Evolutionary conservation across 2,888 invertebrate species (phyloP), one percentile per base, ranked within the genome.

Genomic region (Tribolium freemani): DNA sequence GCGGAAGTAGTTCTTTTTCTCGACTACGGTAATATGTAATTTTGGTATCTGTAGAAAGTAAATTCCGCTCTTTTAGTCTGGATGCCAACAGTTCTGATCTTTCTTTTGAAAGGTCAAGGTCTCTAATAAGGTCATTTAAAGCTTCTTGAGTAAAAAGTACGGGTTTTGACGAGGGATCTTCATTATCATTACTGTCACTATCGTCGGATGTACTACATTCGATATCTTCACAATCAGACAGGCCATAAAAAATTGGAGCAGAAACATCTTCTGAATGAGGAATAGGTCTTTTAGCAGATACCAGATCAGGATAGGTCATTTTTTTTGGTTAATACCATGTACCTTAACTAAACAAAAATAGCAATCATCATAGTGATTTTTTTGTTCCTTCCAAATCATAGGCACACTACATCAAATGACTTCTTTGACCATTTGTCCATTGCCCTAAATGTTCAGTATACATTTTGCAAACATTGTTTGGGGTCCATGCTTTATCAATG

Each of bases 361-460:
- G 75, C 80, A 82, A 74, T 82, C 82, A 73, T 70, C 74, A 1
- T 69, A 69, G 74, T 83, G 82, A 75, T 84, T 76, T 63, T 57
- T 74, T 61, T 78, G 80, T 73, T 83, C 80, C 51, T 75, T 31
- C 83, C 81, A 82, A 50, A 79, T 74, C 70, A 71, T 82, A 50
- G 83, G 80, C 26, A 80, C 56, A 56, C 72, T 77, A 83, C 57
- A 66, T 69, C 77, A 81, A 75, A 46, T 11, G 46, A 46, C 74
- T 54, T 26, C 64, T 57, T 73, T 38, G 2, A 2, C 3, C 2
- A 38, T 9, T 38, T 38, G 9, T 8, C 31, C 31, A 38, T 6
- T 38, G 6, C 6, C 31, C 1, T 5, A 38, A 38, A 9, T 38
- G 8, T 8, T 6, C 6, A 38, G 3, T 9, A 5, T 73, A 56